Conservation (phyloP, 2,113 vertebrate genomes). For the Lamprotornis superbus region DNA sequence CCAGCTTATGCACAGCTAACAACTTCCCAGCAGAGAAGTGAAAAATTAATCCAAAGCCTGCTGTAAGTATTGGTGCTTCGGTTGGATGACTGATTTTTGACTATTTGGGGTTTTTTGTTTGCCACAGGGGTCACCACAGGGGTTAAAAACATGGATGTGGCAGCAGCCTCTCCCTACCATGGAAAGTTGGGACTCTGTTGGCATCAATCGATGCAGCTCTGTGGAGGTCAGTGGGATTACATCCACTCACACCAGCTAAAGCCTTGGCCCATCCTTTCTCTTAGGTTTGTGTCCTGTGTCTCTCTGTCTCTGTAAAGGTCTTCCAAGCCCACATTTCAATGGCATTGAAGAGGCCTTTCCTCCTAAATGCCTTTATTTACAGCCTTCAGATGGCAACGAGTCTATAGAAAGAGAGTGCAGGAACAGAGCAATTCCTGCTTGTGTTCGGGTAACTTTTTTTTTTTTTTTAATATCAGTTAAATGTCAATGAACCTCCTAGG, state of each 20-base stretch:
- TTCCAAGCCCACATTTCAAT: background rate
- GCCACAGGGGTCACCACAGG: background rate
- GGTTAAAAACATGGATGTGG: background rate
- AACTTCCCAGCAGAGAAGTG: background rate
- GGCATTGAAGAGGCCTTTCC: background rate
- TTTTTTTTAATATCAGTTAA: background rate
- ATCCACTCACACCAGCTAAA: background rate
- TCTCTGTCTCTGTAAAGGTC: background rate
- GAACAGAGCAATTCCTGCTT: background rate
- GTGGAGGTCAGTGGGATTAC: background rate
- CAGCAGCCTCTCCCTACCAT: background rate
- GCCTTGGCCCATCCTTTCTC: background rate
- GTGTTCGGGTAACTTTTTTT: background rate
- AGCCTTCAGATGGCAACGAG: background rate
- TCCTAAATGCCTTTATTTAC: constrained; percentile 27
- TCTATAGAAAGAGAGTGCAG: background rate
- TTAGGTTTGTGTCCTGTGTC: background rate
- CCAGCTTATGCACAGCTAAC: constrained; percentile 9
- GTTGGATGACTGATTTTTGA: background rate
- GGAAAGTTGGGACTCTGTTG: background rate
- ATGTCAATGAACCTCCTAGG: background rate
- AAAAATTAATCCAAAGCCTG: constrained; percentile 18
- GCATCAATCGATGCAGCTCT: background rate
- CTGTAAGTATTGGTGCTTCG: background rate
- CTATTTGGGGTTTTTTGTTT: background rate